Conservation (phyloP, 2,888 invertebrate genomes). For the Acrocera orbiculus region DNA sequence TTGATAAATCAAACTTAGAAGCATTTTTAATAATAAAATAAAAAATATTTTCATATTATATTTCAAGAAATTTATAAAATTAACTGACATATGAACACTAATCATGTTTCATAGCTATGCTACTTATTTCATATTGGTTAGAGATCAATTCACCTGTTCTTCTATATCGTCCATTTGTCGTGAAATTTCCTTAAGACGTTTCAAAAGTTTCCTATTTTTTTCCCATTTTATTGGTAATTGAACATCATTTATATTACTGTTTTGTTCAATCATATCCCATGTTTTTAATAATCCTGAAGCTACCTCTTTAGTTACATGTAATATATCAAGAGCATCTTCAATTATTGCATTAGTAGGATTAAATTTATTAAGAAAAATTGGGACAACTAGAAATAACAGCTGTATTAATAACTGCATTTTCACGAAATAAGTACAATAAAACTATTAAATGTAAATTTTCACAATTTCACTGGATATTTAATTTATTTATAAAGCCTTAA, state of each 20-base stretch:
- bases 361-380: conserved; percentile 19
- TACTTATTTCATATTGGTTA: too few relatives aligned
- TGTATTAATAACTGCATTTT: not conserved
- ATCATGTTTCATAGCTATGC: too few relatives aligned
- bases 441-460: not conserved
- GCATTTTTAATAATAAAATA: too few relatives aligned
- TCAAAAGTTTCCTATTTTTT: conserved; percentile 42
- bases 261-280: conserved; percentile 45
- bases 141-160: conserved; percentile 21
- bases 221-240: conserved; percentile 42
- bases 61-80: too few relatives aligned
- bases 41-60: too few relatives aligned
- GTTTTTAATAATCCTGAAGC: conserved; percentile 40
- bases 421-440: too few relatives aligned
- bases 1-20: too few relatives aligned
- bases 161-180: conserved; percentile 29
- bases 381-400: conserved; percentile 21
- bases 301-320: conserved; percentile 40
- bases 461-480: too few relatives aligned
- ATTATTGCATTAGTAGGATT: conserved; percentile 30
- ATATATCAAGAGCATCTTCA: conserved; percentile 42
- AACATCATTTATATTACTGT: conserved; percentile 35
- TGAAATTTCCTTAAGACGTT: conserved; percentile 31
- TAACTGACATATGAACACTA: too few relatives aligned
- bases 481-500: too few relatives aligned